Base-by-base conservation (phyloP, 2,113 vertebrate species). In the Notechis scutatus region DNA sequence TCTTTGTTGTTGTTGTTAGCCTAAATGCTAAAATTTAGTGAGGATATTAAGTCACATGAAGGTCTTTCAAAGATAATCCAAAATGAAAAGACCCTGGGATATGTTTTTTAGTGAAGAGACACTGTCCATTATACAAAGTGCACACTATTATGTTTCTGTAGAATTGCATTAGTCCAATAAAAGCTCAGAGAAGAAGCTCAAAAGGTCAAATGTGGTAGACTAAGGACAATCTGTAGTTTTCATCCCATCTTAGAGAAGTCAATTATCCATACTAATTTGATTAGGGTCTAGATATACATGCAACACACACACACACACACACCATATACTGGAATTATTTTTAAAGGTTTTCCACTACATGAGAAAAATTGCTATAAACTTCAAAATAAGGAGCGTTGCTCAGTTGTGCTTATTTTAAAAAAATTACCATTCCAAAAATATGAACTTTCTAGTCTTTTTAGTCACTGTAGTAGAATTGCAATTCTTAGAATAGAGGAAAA, bases 71-170 rank as follows among this genome's bases (percentile, higher is more conserved):
- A 52, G n/a, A 54, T 52, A 88, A 69, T 42, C 47, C n/a, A 52
- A 26, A 69, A 42, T 6, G 47, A 88, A 15, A 24, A 50, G 45
- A 23, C 39, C 57, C 57, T 47, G n/a, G 86, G 39, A 69, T 57
- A 61, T 57, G 54, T 39, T 64, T 12, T 88, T 88, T 87, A n/a
- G 11, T 92, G 86, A 39, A 54, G 29, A 23, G 2, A 21, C 21
- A 69, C 20, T 88, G 45, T 54, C 86, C 91, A 88, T 92, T 92
- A 88, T 69, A 69, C 18, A 69, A 87, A 87, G 85, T 92, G 21
- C 52, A 39, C 52, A 26, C 91, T 92, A 88, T 92, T 54, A 87
- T 34, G 52, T 92, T 88, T 18, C 47, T 61, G 50, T 87, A 87
- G 85, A 50, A 64, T 88, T 92, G 26, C 45, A 92, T 24, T 90